phyloP scores from a whole-genome alignment of 2,797 vertebrate genomes.

The Leucoraja ocellata region DNA sequence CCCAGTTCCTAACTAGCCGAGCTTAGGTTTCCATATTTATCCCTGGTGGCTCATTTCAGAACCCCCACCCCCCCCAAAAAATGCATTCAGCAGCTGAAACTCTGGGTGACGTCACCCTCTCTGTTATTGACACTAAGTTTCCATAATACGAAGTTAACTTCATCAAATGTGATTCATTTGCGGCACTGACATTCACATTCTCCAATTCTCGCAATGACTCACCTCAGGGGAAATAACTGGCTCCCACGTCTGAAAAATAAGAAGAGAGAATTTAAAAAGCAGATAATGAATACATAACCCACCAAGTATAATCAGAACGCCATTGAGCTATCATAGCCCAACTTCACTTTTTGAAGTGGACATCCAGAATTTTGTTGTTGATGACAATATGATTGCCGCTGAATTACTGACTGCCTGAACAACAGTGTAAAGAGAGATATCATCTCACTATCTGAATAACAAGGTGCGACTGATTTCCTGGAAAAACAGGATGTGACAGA shows the following conservation, averaged over 20 bases:
- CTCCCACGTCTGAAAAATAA: slow-evolving; percentile 35
- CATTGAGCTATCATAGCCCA: not conserved
- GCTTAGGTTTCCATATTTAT: not conserved
- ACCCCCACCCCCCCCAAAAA: not conserved
- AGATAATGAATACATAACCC: not conserved
- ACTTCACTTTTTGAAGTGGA: not conserved
- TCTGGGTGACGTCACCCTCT: not conserved
- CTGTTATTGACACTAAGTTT: not conserved
- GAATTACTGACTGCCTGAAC: no score
- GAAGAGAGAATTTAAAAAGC: not conserved
- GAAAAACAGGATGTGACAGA: not conserved
- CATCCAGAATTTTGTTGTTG: no score
- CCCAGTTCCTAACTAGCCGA: not conserved
- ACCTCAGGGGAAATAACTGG: slow-evolving; percentile 26
- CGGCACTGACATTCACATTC: not conserved
- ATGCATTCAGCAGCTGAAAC: not conserved
- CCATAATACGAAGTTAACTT: not conserved
- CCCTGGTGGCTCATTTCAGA: not conserved
- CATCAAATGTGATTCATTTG: not conserved
- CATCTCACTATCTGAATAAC: no score
- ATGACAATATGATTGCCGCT: no score
- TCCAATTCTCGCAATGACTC: not conserved
- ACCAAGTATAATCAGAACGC: not conserved
- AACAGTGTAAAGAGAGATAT: no score
- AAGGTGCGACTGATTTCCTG: no score